Base-by-base conservation (phyloP, 1,140 invertebrate species). In the Aphis craccivora region DNA sequence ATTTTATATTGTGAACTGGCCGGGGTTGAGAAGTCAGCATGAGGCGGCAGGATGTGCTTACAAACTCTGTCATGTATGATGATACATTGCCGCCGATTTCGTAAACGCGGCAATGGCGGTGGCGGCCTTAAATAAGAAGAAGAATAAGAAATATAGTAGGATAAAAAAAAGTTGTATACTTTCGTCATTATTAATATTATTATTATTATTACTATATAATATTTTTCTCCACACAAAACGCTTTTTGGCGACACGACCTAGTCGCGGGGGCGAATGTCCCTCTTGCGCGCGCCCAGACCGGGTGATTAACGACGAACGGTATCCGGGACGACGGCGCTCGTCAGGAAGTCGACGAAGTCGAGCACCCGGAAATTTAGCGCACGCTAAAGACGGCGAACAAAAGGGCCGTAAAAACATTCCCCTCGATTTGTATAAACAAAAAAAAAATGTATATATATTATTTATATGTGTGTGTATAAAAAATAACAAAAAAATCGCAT, bases 361-460 rank as follows among this genome's bases (percentile, higher is more conserved):
- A 93, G 91, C 91, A 93, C 91, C 91, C 91, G 91, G 91, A 93
- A 93, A 93, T 93, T 93, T 93, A 93, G 91, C 91, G 67, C 67
- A 53, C 91, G 91, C 91, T 93, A 93, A 93, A 93, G 91, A 93
- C 76, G 91, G 81, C 91, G 91, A 84, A 93, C 91, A 93, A 93
- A 93, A 93, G 91, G 91, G 91, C 81, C 67, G 91, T 93, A 83
- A 93, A 93, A 93, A 93, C 91, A 84, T 93, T 93, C 91, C 91
- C 91, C 91, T 93, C 76, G 91, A 93, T 93, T 93, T 93, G 91
- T 93, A 84, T 93, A 93, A 93, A 84, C 91, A 84, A 93, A 92
- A 81, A 91, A 91, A 83, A 91, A 45, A 91, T 22, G 25, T 60
- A 60, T 60, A 60, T 60, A 25, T n/a, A 11, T 60, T 30, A 25